Conservation (phyloP, 2,113 vertebrate species). For the Microtus montanus region DNA sequence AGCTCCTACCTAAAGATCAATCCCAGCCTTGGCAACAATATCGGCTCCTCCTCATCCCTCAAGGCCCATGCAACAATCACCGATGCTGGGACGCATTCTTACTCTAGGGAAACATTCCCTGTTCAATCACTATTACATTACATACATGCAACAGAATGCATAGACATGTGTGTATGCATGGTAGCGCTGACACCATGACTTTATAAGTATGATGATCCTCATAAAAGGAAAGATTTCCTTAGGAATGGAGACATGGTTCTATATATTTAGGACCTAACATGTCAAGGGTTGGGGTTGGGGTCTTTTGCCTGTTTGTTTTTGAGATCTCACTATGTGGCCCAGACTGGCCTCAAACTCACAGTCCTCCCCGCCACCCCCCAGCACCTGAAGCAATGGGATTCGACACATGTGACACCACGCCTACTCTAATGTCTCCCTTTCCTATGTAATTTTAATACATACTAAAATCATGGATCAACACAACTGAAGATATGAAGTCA, state of each 20-base stretch:
- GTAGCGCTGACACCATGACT: background rate
- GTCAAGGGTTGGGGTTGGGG: background rate
- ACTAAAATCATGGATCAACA: background rate
- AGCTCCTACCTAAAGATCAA: background rate
- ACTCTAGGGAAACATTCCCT: background rate
- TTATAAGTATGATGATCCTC: constrained; percentile 4
- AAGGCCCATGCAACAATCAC: background rate
- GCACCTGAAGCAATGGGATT: background rate
- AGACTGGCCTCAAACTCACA: background rate
- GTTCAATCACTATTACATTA: background rate
- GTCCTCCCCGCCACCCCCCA: no score
- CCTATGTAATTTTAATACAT: background rate
- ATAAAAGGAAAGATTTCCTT: constrained; percentile 14
- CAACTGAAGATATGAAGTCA: constrained; percentile 4
- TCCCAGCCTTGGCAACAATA: background rate
- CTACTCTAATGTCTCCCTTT: background rate
- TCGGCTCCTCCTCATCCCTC: background rate
- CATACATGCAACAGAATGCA: background rate
- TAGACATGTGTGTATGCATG: background rate
- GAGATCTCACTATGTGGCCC: background rate
- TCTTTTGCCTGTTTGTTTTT: background rate
- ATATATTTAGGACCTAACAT: background rate
- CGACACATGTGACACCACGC: background rate
- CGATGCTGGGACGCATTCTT: background rate
- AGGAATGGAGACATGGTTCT: background rate